A percentile compares a stretch with the other conserved stretches of the same genome.
phyloP scores from a whole-genome alignment of 1,140 invertebrate species.

The Procambarus virginalis region DNA sequence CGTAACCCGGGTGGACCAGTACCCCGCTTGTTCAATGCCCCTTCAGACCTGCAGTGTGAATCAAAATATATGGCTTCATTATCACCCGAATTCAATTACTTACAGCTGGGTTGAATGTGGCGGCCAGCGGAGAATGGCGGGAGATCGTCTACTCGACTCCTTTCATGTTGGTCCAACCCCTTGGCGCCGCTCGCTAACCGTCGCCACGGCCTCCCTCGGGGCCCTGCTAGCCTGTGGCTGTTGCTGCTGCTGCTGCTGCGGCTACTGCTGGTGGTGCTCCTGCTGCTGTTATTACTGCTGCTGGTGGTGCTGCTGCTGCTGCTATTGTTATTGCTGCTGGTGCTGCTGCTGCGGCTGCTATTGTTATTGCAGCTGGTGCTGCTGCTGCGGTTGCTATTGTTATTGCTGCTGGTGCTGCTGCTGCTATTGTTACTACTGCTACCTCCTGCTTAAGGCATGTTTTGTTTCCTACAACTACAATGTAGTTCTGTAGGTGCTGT shows the following conservation, averaged over 20 bases:
- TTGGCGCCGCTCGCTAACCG: not conserved
- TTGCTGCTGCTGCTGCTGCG: not conserved
- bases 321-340: not conserved
- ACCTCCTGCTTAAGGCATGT: no score
- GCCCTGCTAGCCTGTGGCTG: not conserved
- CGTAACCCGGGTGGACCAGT: conserved; percentile 15
- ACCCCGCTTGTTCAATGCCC: conserved; percentile 16
- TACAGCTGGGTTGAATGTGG: conserved; percentile 44
- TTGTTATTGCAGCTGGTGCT: no score
- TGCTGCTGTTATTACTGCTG: not conserved
- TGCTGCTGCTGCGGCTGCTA: no score
- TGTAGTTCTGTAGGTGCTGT: no score
- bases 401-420: no score
- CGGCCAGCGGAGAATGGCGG: not conserved
- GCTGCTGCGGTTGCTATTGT: no score
- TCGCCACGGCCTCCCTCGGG: not conserved
- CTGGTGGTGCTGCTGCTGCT: not conserved
- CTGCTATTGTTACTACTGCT: no score
- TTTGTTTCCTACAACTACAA: no score
- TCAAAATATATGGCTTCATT: conserved; percentile 59
- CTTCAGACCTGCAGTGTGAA: conserved; percentile 26
- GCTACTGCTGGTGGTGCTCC: not conserved
- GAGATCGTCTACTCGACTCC: not conserved
- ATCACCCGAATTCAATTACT: conserved; percentile 56
- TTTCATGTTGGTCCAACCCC: not conserved